These are phyloP conservation scores for Cylindroiulus punctatus DNA, from an alignment of 2,888 invertebrate species.

Conservation along the genomic window DNA sequence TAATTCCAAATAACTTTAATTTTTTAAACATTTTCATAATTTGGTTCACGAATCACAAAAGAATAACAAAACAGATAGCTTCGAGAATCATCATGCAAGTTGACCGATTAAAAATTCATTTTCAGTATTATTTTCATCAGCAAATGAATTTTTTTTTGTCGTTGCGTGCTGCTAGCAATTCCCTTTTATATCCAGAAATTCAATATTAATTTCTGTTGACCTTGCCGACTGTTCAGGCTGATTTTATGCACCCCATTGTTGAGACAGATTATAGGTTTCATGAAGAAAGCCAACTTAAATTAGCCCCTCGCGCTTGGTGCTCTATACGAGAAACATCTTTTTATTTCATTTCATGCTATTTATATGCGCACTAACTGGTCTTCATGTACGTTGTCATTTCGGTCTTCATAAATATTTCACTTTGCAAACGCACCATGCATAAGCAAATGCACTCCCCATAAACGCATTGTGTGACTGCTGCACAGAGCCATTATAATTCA, in stretches of 20 bases:
- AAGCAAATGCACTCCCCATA: neutral
- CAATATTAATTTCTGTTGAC: constrained; percentile 18
- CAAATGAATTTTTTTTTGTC: neutral
- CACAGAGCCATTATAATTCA: neutral
- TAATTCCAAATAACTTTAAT: no score
- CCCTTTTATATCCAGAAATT: neutral
- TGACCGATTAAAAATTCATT: no score
- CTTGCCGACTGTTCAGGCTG: neutral
- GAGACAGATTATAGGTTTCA: constrained; percentile 18
- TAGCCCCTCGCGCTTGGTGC: neutral
- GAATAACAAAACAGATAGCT: no score
- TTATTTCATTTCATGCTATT: constrained; percentile 18
- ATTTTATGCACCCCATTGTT: neutral
- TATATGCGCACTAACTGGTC: constrained; percentile 11
- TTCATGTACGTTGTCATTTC: constrained; percentile 8
- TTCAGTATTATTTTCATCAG: no score
- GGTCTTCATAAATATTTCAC: constrained; percentile 3
- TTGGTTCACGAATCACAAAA: no score
- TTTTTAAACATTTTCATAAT: no score
- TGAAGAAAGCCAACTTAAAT: neutral
- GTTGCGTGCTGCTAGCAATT: neutral
- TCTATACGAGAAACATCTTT: neutral
- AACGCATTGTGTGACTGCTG: neutral
- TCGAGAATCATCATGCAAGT: no score
- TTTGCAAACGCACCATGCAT: neutral